These are phyloP conservation scores for Varroa destructor DNA, from an alignment of 1,140 invertebrate genomes.

Conservation along the genomic window DNA sequence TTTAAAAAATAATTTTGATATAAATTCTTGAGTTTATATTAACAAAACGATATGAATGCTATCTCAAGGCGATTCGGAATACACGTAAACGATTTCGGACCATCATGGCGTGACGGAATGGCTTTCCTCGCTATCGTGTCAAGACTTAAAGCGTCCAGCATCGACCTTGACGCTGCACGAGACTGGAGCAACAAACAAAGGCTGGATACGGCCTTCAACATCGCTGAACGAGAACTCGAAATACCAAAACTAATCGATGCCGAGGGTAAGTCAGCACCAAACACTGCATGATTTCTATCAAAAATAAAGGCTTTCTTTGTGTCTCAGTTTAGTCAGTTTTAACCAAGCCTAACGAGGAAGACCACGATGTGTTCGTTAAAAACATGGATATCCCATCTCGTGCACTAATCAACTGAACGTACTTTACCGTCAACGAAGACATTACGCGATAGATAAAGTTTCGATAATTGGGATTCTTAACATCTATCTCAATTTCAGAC, in stretches of 20 bases:
- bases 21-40: background rate
- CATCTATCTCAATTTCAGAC: slow-evolving; percentile 45
- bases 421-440: too few relatives aligned
- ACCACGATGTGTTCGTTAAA: too few relatives aligned
- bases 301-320: background rate
- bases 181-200: slow-evolving; percentile 58
- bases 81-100: slow-evolving; percentile 82
- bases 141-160: slow-evolving; percentile 78
- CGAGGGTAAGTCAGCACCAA: slow-evolving; percentile 46
- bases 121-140: slow-evolving; percentile 93
- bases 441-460: slow-evolving; percentile 29
- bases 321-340: slow-evolving; percentile 13
- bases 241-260: slow-evolving; percentile 83
- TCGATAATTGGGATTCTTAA: too few relatives aligned
- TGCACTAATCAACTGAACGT: too few relatives aligned
- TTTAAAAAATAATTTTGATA: too few relatives aligned
- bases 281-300: slow-evolving; percentile 13
- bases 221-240: slow-evolving; percentile 79
- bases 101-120: slow-evolving; percentile 89
- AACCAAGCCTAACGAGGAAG: background rate
- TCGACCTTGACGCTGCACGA: slow-evolving; percentile 60
- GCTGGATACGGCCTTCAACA: slow-evolving; percentile 79
- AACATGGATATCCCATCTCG: too few relatives aligned
- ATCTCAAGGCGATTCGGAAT: slow-evolving; percentile 62
- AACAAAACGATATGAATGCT: slow-evolving; percentile 12